Percentiles rank a stretch among this genome's conserved stretches.
Evolutionary conservation across 92 coral and sea anemone genomes (phyloP).

Genomic region (Epizoanthus rinbou): DNA sequence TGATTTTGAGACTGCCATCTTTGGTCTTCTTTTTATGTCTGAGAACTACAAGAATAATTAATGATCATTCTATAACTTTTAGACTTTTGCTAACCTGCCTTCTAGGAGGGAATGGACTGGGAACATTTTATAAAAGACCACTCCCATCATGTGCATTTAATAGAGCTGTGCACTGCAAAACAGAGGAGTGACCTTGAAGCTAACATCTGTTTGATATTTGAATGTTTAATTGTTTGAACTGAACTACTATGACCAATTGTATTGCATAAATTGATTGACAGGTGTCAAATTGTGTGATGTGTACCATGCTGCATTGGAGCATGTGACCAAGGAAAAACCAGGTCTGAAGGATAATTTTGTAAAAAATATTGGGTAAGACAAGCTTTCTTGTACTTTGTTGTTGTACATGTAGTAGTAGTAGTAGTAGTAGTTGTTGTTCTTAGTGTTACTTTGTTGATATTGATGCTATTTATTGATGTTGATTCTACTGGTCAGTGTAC

Average conservation of each 20-base stretch:
- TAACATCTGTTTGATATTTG: too few species aligned
- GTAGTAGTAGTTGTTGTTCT: not conserved
- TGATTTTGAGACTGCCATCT: too few species aligned
- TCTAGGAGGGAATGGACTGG: too few species aligned
- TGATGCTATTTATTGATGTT: not conserved
- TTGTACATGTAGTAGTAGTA: not conserved
- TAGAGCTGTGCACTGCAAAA: too few species aligned
- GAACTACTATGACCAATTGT: not conserved
- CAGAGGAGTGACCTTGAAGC: too few species aligned
- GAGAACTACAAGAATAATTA: too few species aligned
- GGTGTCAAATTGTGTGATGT: conserved; percentile 94
- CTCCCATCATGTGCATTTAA: too few species aligned
- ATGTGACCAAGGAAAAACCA: conserved; percentile 82
- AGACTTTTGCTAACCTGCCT: too few species aligned
- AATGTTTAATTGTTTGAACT: not conserved
- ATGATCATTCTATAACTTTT: too few species aligned
- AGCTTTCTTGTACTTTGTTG: not conserved
- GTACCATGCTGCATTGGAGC: conserved; percentile 85
- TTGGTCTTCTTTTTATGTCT: too few species aligned
- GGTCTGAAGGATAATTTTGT: conserved; percentile 89
- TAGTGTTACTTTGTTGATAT: not conserved
- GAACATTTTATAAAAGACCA: too few species aligned
- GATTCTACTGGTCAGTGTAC: not conserved
- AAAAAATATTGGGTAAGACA: conserved; percentile 91
- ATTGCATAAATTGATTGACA: conserved; percentile 27